phyloP scores from a whole-genome alignment of 1,140 invertebrate genomes.

The Catajapyx aquilonaris region DNA sequence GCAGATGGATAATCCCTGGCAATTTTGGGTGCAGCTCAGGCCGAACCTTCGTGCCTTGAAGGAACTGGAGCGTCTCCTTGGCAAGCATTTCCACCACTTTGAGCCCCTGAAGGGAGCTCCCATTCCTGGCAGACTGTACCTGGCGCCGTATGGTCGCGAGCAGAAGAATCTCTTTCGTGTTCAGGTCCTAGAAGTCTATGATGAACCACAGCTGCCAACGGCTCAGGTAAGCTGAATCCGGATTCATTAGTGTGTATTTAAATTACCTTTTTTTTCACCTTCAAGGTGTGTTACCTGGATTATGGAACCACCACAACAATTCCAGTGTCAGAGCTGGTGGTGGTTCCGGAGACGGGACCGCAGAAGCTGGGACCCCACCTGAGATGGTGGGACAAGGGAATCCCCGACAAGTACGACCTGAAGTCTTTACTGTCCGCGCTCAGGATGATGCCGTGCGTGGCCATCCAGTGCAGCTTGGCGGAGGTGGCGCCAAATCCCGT shows the following conservation, averaged over 20 bases:
- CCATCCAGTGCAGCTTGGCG: too few species aligned
- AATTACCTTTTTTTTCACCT: conserved; percentile 9
- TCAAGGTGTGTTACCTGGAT: conserved; percentile 50
- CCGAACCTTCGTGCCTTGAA: conserved; percentile 12
- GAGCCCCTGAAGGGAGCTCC: conserved; percentile 1
- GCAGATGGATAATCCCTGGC: conserved; percentile 28
- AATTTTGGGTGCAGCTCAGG: conserved; percentile 35
- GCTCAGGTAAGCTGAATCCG: conserved; percentile 1
- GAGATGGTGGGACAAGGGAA: too few species aligned
- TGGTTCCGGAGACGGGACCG: too few species aligned
- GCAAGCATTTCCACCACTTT: background rate
- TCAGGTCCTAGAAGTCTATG: background rate
- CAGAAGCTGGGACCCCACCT: too few species aligned
- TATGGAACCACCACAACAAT: conserved; percentile 38
- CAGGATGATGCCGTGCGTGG: too few species aligned
- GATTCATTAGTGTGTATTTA: conserved; percentile 12
- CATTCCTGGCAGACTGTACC: background rate
- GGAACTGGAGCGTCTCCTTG: background rate
- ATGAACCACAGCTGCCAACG: background rate
- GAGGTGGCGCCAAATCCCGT: too few species aligned
- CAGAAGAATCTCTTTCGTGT: conserved; percentile 3
- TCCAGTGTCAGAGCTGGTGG: too few species aligned
- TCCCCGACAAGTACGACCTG: too few species aligned
- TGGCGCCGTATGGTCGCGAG: conserved; percentile 5
- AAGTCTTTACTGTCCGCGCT: too few species aligned